Percentiles rank a stretch among this genome's conserved stretches.
Conservation (phyloP, 1,140 invertebrate genomes). For the Idris sp. region DNA sequence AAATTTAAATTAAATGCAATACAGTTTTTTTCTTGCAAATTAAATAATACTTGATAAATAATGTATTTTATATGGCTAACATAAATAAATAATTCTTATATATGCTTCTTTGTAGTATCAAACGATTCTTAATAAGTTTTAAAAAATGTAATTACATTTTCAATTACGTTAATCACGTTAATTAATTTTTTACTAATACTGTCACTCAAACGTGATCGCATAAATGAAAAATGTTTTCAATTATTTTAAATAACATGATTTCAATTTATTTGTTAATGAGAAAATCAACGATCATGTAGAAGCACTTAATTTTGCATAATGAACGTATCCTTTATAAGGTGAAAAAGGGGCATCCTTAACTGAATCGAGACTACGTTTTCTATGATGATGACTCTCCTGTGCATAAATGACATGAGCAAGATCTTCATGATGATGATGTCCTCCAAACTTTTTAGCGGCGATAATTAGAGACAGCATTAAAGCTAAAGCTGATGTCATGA, state of each 20-base stretch:
- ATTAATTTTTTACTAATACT: slow-evolving; percentile 40
- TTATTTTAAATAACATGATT: neutral
- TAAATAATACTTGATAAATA: too few relatives aligned
- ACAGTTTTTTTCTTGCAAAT: too few relatives aligned
- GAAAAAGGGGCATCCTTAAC: slow-evolving; percentile 64
- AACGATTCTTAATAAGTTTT: too few relatives aligned
- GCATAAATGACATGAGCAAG: slow-evolving; percentile 86
- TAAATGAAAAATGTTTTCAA: too few relatives aligned
- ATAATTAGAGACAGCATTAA: slow-evolving; percentile 85
- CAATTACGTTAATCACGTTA: too few relatives aligned
- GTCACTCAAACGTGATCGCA: too few relatives aligned
- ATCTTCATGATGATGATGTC: slow-evolving; percentile 80
- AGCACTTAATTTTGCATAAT: slow-evolving; percentile 28
- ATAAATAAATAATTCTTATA: too few relatives aligned
- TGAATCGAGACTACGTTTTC: slow-evolving; percentile 75
- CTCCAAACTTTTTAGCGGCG: slow-evolving; percentile 83
- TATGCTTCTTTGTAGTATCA: too few relatives aligned
- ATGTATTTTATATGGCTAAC: too few relatives aligned
- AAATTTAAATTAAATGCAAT: too few relatives aligned
- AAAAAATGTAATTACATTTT: too few relatives aligned
- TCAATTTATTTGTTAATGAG: neutral
- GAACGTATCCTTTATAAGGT: slow-evolving; percentile 80
- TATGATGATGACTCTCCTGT: slow-evolving; percentile 81
- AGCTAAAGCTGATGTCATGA: slow-evolving; percentile 83
- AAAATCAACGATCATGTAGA: slow-evolving; percentile 6